Evolutionary conservation across 2,888 invertebrate species (phyloP), one percentile per base, ranked within the genome.

Genomic region (Germaria angustata): DNA sequence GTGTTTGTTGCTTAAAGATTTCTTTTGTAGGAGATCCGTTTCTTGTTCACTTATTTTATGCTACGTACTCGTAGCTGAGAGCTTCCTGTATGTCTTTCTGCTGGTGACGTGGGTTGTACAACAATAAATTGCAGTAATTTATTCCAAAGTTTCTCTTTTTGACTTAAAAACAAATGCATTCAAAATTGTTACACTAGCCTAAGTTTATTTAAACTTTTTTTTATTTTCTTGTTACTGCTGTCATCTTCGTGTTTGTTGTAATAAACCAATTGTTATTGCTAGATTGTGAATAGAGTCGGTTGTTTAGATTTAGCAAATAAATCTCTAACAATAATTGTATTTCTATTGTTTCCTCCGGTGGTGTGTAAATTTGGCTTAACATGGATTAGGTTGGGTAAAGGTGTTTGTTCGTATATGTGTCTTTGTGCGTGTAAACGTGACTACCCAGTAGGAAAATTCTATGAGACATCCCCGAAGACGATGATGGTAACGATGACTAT

Each of bases 81-180:
- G 71, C 65, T 65, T 78, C 78, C 78, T 71, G 71, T 49, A 51
- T 78, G 78, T 51, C 71, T 57, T 78, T 71, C 78, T 78, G 71
- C 71, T 78, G 49, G 65, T 78, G 78, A 78, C 78, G 78, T 78
- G 78, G 71, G 78, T 71, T 65, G 41, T 72, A 65, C 28, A 78
- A 78, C 71, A 71, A 78, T 78, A 78, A 78, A 78, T 78, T 78
- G 78, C 57, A 71, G 65, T 71, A 78, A 78, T 78, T 78, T 78
- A 78, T 78, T 71, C 71, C 49, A 49, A 71, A 63, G 55, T 63
- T 71, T 57, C 15, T 61, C 20, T 49, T 39, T 65, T 20, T 39
- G 41, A 49, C 36, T 65, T 55, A 15, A 63, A 63, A 63, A 65
- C 69, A 61, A 78, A 71, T 71, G 65, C 71, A 78, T 78, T 78